phyloP scores from a whole-genome alignment of 2,797 vertebrate genomes.

The Gila robusta region DNA sequence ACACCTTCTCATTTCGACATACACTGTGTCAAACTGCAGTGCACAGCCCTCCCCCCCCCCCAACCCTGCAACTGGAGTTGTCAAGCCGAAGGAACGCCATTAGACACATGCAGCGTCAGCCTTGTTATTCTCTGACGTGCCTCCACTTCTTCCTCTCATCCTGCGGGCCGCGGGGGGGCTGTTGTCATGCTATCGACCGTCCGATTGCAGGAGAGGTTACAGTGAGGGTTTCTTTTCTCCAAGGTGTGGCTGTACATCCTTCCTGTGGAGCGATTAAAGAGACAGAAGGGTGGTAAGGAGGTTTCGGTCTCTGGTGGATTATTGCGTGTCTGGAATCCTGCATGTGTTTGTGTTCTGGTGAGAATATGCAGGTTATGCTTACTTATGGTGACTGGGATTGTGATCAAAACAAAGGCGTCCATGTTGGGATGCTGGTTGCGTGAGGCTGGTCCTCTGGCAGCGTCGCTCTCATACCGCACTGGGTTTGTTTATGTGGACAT shows the following conservation, averaged over 20 bases:
- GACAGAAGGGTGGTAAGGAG: constrained; percentile 35
- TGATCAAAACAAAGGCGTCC: constrained; percentile 50
- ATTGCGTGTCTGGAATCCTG: constrained; percentile 13
- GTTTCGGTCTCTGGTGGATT: constrained; percentile 15
- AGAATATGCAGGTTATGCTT: neutral
- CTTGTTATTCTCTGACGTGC: constrained; percentile 46
- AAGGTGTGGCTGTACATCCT: constrained; percentile 39
- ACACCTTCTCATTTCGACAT: constrained; percentile 12
- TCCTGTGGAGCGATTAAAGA: constrained; percentile 12
- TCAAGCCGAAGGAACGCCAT: constrained; percentile 59
- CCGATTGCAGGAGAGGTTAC: constrained; percentile 35
- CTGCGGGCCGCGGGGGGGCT: constrained; percentile 25
- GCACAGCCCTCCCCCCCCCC: neutral
- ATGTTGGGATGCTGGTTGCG: constrained; percentile 59
- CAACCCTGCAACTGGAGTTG: constrained; percentile 44
- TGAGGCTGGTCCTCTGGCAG: constrained; percentile 57
- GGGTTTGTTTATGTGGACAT: constrained; percentile 54
- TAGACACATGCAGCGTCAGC: constrained; percentile 47
- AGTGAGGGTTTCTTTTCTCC: constrained; percentile 26
- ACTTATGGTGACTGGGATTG: constrained; percentile 32
- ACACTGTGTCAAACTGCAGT: constrained; percentile 46
- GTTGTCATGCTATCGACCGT: constrained; percentile 14
- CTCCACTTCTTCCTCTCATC: constrained; percentile 33
- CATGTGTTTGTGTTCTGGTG: neutral
- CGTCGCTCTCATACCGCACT: constrained; percentile 25